phyloP scores from a whole-genome alignment of 1,140 invertebrate species.

The Drosophila trapezifrons region DNA sequence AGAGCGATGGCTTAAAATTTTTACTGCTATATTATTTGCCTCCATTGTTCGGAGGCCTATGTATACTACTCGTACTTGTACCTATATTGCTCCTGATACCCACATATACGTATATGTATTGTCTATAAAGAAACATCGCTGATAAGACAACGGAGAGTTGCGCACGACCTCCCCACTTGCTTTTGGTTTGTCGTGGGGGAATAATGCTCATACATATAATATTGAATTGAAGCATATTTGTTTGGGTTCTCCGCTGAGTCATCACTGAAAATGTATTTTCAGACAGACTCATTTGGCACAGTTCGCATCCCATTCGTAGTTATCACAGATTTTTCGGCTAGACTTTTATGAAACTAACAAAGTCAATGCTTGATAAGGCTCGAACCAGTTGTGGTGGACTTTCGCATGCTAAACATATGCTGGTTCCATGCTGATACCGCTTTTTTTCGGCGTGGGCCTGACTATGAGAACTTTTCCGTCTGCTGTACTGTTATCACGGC shows the following conservation, averaged over 20 bases:
- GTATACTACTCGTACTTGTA: slow-evolving; percentile 15
- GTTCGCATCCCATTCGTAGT: slow-evolving; percentile 23
- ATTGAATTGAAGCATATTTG: slow-evolving; percentile 37
- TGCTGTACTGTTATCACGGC: slow-evolving; percentile 23
- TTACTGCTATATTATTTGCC: slow-evolving; percentile 29
- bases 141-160: slow-evolving; percentile 67
- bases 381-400: slow-evolving; percentile 7
- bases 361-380: slow-evolving; percentile 64
- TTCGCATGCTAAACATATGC: slow-evolving; percentile 36
- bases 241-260: slow-evolving; percentile 50
- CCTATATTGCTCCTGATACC: slow-evolving; percentile 26
- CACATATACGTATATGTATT: slow-evolving; percentile 20
- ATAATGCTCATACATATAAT: slow-evolving; percentile 14
- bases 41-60: slow-evolving; percentile 36
- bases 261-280: slow-evolving; percentile 38
- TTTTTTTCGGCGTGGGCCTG: slow-evolving; percentile 35
- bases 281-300: slow-evolving; percentile 36
- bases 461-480: slow-evolving; percentile 28
- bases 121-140: slow-evolving; percentile 51
- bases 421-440: slow-evolving; percentile 31
- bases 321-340: slow-evolving; percentile 49
- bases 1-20: slow-evolving; percentile 15
- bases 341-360: slow-evolving; percentile 59
- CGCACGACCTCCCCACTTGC: slow-evolving; percentile 61
- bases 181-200: slow-evolving; percentile 31